Evolutionary conservation across 2,888 invertebrate genomes (phyloP), one percentile per base, ranked within the genome.

Genomic region (Melitaea athalia): DNA sequence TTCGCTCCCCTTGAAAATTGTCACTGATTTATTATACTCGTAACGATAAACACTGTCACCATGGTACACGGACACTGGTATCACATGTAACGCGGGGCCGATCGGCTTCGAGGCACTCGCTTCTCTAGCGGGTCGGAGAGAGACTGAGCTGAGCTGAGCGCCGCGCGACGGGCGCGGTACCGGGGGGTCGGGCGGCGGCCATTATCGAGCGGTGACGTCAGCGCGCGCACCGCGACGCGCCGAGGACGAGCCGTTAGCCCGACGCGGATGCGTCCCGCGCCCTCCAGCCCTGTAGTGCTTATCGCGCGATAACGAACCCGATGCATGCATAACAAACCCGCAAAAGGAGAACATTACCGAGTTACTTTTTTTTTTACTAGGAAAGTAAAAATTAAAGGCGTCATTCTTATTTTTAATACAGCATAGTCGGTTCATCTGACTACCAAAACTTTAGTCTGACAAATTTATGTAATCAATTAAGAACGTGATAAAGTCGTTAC

Each of bases 171-270:
- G 69, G 49, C 52, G 82, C 79, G 81, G 24, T 24, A 24, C n/a
- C n/a, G 24, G 79, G 77, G 81, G 83, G 73, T 76, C 82, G 80
- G 86, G 80, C 80, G 83, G 88, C 88, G 81, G 88, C 90, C 89
- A 91, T 90, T 92, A 92, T 92, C 91, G 92, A 92, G 87, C 92
- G 92, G 91, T 92, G 92, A 92, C 92, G 92, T 92, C 92, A 92
- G 92, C 92, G 92, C 91, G 92, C 92, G 92, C 92, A 91, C 85
- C 88, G 82, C 87, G 82, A 82, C 86, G 80, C 83, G 79, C 80
- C 81, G 85, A 83, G 88, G 88, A 85, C 88, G 85, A 87, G 89
- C 91, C 90, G 91, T 90, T 89, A 91, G 83, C 88, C 86, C 88
- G 89, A 87, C 89, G 87, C 90, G 87, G 89, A 88, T 89, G 87